Conservation (phyloP, 1,140 invertebrate genomes). For the Drosophila hydei region DNA sequence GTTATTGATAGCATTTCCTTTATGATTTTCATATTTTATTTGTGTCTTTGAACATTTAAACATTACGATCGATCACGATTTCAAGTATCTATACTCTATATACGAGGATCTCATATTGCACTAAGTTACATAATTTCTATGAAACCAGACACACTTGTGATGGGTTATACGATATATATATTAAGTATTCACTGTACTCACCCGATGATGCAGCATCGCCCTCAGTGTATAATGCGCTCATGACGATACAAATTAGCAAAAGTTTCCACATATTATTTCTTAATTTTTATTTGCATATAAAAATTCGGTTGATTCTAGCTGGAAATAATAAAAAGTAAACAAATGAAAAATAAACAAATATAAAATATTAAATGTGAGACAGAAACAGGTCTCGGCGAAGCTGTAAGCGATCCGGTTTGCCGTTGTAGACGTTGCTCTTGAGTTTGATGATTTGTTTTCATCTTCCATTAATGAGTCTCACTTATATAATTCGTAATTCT, state of each 20-base stretch:
- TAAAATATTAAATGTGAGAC: slow-evolving; percentile 4
- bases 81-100: no score
- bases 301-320: slow-evolving; percentile 35
- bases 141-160: no score
- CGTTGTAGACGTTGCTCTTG: slow-evolving; percentile 9
- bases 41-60: no score
- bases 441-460: slow-evolving; percentile 2
- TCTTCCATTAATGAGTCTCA: not conserved
- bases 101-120: no score
- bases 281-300: slow-evolving; percentile 41
- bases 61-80: no score
- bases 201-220: slow-evolving; percentile 41
- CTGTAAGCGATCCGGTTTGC: slow-evolving; percentile 36
- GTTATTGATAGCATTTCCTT: no score
- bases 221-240: slow-evolving; percentile 62
- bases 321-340: slow-evolving; percentile 10
- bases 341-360: slow-evolving; percentile 27
- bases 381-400: slow-evolving; percentile 23
- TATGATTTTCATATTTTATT: no score
- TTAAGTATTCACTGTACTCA: slow-evolving; percentile 32
- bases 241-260: slow-evolving; percentile 66
- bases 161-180: no score
- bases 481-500: slow-evolving; percentile 14
- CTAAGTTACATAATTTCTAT: no score
- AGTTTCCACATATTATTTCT: slow-evolving; percentile 70